Conservation (phyloP, 2,797 vertebrate species). For the Emys orbicularis region DNA sequence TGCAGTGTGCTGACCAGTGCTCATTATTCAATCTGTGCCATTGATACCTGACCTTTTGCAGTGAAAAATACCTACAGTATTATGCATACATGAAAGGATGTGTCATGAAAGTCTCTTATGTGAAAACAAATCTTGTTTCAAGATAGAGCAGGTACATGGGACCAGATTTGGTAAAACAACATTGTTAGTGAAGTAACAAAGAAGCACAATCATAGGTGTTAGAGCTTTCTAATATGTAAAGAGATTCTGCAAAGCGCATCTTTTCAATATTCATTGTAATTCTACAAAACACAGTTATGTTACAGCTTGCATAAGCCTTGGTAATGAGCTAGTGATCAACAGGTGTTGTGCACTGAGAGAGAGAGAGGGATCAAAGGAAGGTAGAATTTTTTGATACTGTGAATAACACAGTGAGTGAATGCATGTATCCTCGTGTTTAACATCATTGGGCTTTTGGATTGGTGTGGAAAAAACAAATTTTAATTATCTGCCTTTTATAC, state of each 20-base stretch:
- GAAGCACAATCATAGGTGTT: neutral
- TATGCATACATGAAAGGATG: conserved; percentile 6
- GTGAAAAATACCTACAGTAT: neutral
- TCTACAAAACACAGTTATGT: neutral
- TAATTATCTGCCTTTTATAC: neutral
- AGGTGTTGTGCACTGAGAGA: neutral
- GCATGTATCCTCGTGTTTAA: neutral
- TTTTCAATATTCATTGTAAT: neutral
- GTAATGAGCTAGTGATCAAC: neutral
- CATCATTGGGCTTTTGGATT: neutral
- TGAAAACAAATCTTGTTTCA: neutral
- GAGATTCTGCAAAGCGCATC: neutral
- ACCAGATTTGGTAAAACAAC: neutral
- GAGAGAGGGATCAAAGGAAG: neutral
- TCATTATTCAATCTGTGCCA: conserved; percentile 41
- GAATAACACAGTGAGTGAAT: neutral
- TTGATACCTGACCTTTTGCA: conserved; percentile 37
- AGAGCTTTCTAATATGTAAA: neutral
- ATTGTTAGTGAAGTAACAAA: neutral
- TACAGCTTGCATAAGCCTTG: neutral
- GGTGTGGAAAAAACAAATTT: neutral
- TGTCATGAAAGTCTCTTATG: neutral
- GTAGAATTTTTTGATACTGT: neutral
- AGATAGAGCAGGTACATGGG: neutral
- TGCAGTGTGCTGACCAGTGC: neutral